Percentiles rank a stretch among this genome's conserved stretches.
Evolutionary conservation across 2,888 invertebrate species (phyloP).

Genomic region (Dusona sp.): DNA sequence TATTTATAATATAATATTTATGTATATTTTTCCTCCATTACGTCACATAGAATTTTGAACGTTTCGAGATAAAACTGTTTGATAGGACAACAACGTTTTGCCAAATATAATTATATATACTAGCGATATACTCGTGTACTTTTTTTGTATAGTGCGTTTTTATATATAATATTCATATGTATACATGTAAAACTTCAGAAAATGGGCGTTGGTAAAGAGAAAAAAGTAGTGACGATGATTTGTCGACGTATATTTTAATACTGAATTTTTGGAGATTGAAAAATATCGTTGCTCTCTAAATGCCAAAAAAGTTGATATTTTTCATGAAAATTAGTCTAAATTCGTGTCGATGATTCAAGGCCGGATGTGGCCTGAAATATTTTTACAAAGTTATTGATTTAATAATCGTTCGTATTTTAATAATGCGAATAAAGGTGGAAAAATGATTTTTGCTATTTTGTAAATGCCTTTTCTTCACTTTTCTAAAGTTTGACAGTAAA

Average conservation of each 20-base stretch:
- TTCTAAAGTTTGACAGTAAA: constrained; percentile 4
- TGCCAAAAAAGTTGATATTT: not conserved
- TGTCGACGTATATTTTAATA: not conserved
- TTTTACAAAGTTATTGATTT: constrained; percentile 9
- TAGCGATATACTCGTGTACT: constrained; percentile 5
- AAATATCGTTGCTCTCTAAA: not conserved
- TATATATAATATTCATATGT: not conserved
- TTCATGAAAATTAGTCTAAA: not conserved
- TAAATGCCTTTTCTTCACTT: not conserved
- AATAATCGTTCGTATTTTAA: not conserved
- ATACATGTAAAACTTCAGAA: not conserved
- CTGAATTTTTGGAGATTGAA: not conserved
- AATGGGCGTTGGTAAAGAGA: not conserved
- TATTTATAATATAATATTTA: constrained; percentile 37
- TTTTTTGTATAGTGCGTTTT: not conserved
- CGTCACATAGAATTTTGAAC: constrained; percentile 35
- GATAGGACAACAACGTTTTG: constrained; percentile 24
- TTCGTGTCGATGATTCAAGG: not conserved
- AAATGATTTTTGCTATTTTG: not conserved
- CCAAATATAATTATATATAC: constrained; percentile 34
- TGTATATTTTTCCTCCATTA: constrained; percentile 33
- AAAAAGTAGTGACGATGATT: not conserved
- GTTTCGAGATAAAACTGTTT: constrained; percentile 11
- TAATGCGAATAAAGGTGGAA: not conserved
- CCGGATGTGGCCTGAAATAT: not conserved